These are phyloP conservation scores for Vulpes lagopus DNA, from an alignment of 2,113 vertebrate genomes.

Conservation along the genomic window DNA sequence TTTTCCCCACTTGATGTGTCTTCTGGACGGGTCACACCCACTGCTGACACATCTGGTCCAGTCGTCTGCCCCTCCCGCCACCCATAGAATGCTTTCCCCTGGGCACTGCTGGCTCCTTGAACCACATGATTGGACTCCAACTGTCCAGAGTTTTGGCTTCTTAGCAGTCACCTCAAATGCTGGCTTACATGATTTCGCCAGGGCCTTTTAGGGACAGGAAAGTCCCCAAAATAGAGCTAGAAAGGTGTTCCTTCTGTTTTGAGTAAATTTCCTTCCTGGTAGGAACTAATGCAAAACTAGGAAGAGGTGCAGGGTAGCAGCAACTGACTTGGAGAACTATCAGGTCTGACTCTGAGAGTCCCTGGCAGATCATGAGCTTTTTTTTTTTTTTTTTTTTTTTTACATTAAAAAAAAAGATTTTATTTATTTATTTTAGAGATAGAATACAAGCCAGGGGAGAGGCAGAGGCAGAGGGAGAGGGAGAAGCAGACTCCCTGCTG, in stretches of 20 bases:
- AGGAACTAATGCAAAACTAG: background rate
- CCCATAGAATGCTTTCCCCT: conserved; percentile 35
- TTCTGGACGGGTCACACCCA: conserved; percentile 71
- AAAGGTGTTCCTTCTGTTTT: background rate
- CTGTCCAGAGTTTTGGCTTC: background rate
- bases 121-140: background rate
- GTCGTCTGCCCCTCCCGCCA: conserved; percentile 57
- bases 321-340: background rate
- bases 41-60: conserved; percentile 57
- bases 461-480: too few relatives aligned
- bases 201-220: background rate
- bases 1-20: conserved; percentile 75
- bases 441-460: too few relatives aligned
- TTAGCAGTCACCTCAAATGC: background rate
- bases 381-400: background rate
- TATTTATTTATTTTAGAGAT: too few relatives aligned
- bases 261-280: background rate
- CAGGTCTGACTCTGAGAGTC: background rate
- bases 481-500: too few relatives aligned
- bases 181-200: background rate
- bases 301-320: background rate
- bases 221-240: background rate
- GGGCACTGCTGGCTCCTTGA: background rate
- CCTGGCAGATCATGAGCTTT: background rate
- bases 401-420: too few relatives aligned